Evolutionary conservation across 2,888 invertebrate species (phyloP), one percentile per base, ranked within the genome.

Genomic region (Metalampra italica): DNA sequence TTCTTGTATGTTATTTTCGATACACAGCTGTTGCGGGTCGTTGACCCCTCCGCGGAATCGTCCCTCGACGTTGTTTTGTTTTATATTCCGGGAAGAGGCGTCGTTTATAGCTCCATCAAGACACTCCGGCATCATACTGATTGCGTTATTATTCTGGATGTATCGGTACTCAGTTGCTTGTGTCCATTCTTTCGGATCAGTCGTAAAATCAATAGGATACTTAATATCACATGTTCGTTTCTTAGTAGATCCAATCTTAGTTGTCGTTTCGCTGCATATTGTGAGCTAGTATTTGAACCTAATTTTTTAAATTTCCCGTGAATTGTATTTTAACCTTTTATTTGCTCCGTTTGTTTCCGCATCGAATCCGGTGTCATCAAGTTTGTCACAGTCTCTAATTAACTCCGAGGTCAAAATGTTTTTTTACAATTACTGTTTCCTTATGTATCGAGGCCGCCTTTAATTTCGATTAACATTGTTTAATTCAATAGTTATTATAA

Each of bases 1-100:
- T 77, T 79, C 71, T 75, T 54, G 63, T 64, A 68, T 62, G 60
- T 51, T 71, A 70, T 72, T 73, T 74, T 67, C 59, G 68, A 68
- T 62, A 62, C 67, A 65, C 76, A 72, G 64, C 73, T 77, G 74
- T 64, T 72, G 54, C 56, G 55, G 71, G 68, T 72, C 65, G 56
- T 57, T 50, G 73, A 71, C 66, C 74, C 63, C 13, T 43, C 34
- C 36, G 40, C 36, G 29, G 45, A 49, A 43, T 43, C 29, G 12
- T 48, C 47, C 43, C 51, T 46, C 47, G 47, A 47, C 43, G 54
- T 56, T 38, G 50, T 43, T 46, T 57, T 55, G 52, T 46, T 46
- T 55, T 50, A 43, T 51, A 48, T 47, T 52, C 43, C 42, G 14
- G 38, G 45, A 47, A 45, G 38, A 32, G 43, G 14, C 41, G 34